Evolutionary conservation across 2,888 invertebrate species (phyloP).

Genomic region (Diloba caeruleocephala): DNA sequence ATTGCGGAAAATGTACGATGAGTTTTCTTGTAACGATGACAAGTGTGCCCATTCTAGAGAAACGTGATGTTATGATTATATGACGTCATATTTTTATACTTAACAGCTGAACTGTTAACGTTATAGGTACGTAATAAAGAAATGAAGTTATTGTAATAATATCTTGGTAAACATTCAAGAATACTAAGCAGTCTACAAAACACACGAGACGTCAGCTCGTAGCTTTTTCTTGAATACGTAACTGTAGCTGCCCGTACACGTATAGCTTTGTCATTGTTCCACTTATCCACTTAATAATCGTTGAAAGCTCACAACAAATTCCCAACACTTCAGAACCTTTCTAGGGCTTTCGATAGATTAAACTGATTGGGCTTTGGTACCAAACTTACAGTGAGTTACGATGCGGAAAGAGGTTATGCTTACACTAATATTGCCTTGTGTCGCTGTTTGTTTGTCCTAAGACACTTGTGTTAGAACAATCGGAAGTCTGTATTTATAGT

Average conservation of each 20-base stretch:
- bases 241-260: conserved; percentile 3
- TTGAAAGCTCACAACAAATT: background rate
- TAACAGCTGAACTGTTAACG: background rate
- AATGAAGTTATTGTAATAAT: too few relatives aligned
- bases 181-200: background rate
- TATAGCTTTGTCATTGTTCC: background rate
- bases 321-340: background rate
- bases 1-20: conserved; percentile 13
- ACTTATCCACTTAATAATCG: background rate
- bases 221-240: conserved; percentile 10
- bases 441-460: too few relatives aligned
- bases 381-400: too few relatives aligned
- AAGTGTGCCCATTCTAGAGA: conserved; percentile 14
- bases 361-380: too few relatives aligned
- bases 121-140: too few relatives aligned
- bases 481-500: too few relatives aligned
- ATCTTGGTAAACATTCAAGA: background rate
- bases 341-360: too few relatives aligned
- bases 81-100: conserved; percentile 8
- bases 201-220: background rate
- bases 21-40: conserved; percentile 6
- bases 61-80: conserved; percentile 5
- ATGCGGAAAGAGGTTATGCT: too few relatives aligned
- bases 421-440: too few relatives aligned
- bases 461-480: too few relatives aligned